Conservation (phyloP, 2,888 invertebrate species). For the Drosophila differens region DNA sequence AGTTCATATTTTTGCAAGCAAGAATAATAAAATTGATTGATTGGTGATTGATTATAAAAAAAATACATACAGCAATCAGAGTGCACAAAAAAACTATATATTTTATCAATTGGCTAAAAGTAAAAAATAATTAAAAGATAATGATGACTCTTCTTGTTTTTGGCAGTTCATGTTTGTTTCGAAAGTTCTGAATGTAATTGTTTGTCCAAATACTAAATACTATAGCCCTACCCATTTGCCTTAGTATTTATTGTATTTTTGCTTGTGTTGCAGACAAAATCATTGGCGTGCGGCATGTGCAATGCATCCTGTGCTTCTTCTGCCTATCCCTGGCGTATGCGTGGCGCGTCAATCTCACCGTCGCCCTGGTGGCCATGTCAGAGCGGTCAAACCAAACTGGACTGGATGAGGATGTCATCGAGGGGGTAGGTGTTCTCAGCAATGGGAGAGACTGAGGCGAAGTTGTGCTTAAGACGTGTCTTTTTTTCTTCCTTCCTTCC, state of each 20-base stretch:
- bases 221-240: too few species aligned
- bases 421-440: constrained; percentile 14
- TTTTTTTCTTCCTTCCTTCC: not conserved
- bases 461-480: not conserved
- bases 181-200: not conserved
- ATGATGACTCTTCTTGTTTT: not conserved
- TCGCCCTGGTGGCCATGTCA: constrained; percentile 91
- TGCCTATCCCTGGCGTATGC: constrained; percentile 88
- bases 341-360: constrained; percentile 89
- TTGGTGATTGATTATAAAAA: not conserved
- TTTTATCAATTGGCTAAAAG: not conserved
- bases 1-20: not conserved
- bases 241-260: not conserved
- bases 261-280: constrained; percentile 76
- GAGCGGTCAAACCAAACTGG: constrained; percentile 82
- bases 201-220: not conserved
- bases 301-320: constrained; percentile 88
- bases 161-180: not conserved
- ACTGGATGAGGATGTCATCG: not conserved
- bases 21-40: not conserved
- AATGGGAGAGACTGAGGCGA: not conserved
- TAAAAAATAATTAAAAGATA: not conserved
- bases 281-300: constrained; percentile 88
- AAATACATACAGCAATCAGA: not conserved
- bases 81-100: not conserved